Evolutionary conservation across 2,797 vertebrate species (phyloP).

Genomic region (Pempheris klunzingeri): DNA sequence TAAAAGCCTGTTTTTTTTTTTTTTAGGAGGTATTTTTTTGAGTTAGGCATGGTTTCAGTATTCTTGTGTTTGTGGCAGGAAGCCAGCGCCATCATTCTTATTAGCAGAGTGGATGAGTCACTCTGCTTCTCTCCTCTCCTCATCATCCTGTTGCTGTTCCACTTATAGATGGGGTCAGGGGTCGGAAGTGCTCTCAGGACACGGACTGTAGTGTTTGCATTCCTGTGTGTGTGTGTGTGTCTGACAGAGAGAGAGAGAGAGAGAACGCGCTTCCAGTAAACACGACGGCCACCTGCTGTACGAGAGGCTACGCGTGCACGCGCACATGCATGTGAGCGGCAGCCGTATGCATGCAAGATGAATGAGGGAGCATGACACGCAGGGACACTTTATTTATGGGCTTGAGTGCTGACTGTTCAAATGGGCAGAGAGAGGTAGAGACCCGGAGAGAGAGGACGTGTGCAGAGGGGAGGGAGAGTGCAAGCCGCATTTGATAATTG

Average conservation of each 20-base stretch:
- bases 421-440: constrained; percentile 45
- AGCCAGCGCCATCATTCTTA: constrained; percentile 61
- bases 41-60: constrained; percentile 15
- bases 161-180: constrained; percentile 56
- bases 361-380: constrained; percentile 52
- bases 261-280: constrained; percentile 27
- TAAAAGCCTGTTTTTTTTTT: constrained; percentile 29
- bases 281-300: constrained; percentile 36
- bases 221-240: background rate
- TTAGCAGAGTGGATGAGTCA: constrained; percentile 73
- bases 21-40: constrained; percentile 6
- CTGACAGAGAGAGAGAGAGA: constrained; percentile 1
- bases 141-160: constrained; percentile 48
- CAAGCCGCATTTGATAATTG: constrained; percentile 83
- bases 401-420: constrained; percentile 58
- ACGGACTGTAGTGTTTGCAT: constrained; percentile 4
- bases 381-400: constrained; percentile 66
- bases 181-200: constrained; percentile 60
- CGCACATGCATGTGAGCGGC: background rate
- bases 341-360: constrained; percentile 41
- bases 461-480: constrained; percentile 44
- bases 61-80: constrained; percentile 40
- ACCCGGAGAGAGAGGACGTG: constrained; percentile 27
- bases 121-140: constrained; percentile 29
- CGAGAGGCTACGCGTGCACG: background rate